These are phyloP conservation scores for Gryon sp. DNA, from an alignment of 1,140 invertebrate genomes.

Conservation along the genomic window DNA sequence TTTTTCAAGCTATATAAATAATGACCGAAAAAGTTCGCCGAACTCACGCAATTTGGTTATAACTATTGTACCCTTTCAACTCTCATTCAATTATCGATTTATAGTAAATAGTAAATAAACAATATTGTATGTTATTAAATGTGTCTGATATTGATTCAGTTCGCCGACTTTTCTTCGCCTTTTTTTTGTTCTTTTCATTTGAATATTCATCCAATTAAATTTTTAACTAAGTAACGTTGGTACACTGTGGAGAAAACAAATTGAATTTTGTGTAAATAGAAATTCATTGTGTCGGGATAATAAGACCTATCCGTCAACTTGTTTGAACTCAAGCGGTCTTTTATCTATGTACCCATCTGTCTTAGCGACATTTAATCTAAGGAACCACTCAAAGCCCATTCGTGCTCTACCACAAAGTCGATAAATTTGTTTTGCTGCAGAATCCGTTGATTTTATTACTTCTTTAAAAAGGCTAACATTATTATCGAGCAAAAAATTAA, in stretches of 20 bases:
- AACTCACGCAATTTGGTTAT: too few relatives aligned
- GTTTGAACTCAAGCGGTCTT: constrained; percentile 22
- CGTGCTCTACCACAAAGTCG: background rate
- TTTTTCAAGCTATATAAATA: constrained; percentile 2
- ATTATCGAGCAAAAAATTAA: too few relatives aligned
- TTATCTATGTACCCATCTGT: constrained; percentile 18
- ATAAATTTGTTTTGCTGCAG: constrained; percentile 9
- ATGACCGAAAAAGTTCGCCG: background rate
- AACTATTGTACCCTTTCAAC: too few relatives aligned
- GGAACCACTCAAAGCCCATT: constrained; percentile 13
- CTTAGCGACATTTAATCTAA: constrained; percentile 35
- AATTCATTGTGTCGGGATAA: background rate
- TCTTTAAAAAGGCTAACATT: too few relatives aligned
- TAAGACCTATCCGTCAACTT: constrained; percentile 2
- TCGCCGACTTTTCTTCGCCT: too few relatives aligned
- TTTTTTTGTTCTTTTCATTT: too few relatives aligned
- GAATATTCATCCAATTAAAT: too few relatives aligned
- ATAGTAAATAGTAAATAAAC: too few relatives aligned
- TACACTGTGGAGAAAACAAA: background rate
- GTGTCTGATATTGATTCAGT: too few relatives aligned
- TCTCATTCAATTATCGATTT: too few relatives aligned
- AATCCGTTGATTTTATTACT: too few relatives aligned
- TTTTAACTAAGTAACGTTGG: background rate
- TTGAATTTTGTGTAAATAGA: background rate
- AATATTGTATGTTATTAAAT: too few relatives aligned